These are phyloP conservation scores for Herminia tarsipennalis DNA, from an alignment of 2,888 invertebrate genomes.

Conservation along the genomic window DNA sequence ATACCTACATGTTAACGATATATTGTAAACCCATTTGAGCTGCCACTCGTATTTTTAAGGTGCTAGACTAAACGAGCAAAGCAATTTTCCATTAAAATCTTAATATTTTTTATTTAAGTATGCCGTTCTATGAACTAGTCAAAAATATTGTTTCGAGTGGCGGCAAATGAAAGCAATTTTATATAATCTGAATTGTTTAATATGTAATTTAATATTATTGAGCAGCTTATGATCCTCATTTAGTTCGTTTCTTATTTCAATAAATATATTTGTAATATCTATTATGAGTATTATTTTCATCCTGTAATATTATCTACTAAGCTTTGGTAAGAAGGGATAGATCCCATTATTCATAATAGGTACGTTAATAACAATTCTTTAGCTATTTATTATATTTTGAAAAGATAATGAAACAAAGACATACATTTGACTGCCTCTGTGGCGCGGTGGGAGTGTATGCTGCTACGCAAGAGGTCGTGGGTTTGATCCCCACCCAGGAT, in stretches of 20 bases:
- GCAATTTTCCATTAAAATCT: conserved; percentile 25
- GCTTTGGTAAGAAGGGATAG: too few relatives aligned
- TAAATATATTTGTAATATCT: conserved; percentile 84
- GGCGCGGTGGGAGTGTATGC: too few relatives aligned
- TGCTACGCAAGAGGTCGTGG: too few relatives aligned
- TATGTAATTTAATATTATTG: conserved; percentile 64
- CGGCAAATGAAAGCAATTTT: conserved; percentile 55
- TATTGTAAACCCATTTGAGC: conserved; percentile 34
- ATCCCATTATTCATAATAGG: too few relatives aligned
- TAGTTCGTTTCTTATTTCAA: conserved; percentile 81
- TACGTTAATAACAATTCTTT: too few relatives aligned
- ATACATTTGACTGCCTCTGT: too few relatives aligned
- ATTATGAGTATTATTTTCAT: conserved; percentile 50
- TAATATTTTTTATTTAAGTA: conserved; percentile 41
- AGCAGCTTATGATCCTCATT: conserved; percentile 74
- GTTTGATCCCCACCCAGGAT: too few relatives aligned
- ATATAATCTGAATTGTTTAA: conserved; percentile 50
- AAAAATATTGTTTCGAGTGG: conserved; percentile 72
- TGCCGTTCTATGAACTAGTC: conserved; percentile 75
- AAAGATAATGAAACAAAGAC: too few relatives aligned
- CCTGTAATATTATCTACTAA: not conserved
- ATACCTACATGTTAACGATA: conserved; percentile 59
- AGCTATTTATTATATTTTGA: too few relatives aligned
- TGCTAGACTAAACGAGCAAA: conserved; percentile 58
- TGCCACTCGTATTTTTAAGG: conserved; percentile 57